Conservation (phyloP, 2,113 vertebrate species). For the Myanophis thanlyinensis region DNA sequence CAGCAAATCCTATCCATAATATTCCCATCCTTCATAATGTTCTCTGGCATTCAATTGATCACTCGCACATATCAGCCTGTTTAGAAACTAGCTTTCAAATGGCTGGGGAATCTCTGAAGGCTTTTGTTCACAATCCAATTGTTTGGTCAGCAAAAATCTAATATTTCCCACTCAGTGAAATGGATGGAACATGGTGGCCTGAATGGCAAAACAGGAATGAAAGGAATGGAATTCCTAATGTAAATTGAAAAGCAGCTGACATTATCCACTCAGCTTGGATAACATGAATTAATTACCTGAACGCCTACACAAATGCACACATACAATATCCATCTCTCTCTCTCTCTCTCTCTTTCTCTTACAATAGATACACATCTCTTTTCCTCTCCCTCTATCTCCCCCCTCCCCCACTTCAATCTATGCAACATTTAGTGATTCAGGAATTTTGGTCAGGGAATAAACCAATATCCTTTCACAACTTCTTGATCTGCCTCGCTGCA, state of each 20-base stretch:
- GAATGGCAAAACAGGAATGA: not conserved
- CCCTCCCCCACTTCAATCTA: not conserved
- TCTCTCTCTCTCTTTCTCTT: not conserved
- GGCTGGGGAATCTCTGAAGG: not conserved
- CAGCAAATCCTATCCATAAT: not conserved
- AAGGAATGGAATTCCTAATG: not conserved
- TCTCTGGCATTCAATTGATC: not conserved
- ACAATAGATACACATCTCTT: not conserved
- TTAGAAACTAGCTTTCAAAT: not conserved
- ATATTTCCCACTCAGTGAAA: not conserved
- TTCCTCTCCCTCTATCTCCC: not conserved
- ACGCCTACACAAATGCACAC: not conserved
- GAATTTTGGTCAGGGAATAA: not conserved
- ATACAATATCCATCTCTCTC: not conserved
- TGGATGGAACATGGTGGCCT: not conserved
- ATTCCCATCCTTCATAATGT: not conserved
- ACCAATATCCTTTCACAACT: not conserved
- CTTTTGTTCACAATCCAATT: not conserved
- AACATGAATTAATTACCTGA: not conserved
- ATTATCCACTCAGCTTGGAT: not conserved
- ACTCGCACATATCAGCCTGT: not conserved
- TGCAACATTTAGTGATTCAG: not conserved
- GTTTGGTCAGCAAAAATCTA: not conserved
- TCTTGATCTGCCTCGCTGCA: not conserved
- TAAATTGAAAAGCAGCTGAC: not conserved